phyloP scores from a whole-genome alignment of 2,888 invertebrate genomes.

The Tiphia femorata region DNA sequence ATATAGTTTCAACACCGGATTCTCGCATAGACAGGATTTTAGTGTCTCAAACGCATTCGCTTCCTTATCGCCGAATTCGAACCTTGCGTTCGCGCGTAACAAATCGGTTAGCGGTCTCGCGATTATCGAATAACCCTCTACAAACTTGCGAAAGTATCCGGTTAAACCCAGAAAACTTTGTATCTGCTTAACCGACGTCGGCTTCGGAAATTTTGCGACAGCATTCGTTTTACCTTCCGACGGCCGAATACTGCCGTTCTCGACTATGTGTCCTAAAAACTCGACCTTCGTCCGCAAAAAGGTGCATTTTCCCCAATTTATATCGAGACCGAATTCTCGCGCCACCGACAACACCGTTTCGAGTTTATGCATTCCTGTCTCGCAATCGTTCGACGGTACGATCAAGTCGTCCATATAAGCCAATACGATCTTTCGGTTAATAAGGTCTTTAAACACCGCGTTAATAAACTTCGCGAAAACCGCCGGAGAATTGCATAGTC shows the following conservation, averaged over 20 bases:
- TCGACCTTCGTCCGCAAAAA: background rate
- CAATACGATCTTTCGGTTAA: too few relatives aligned
- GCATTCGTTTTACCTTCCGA: background rate
- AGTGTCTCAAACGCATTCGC: conserved; percentile 17
- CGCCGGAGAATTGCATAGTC: background rate
- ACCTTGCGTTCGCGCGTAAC: conserved; percentile 31
- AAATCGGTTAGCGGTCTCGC: conserved; percentile 46
- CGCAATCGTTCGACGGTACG: too few relatives aligned
- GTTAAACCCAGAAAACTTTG: conserved; percentile 34
- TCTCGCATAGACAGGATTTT: conserved; percentile 18
- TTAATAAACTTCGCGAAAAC: background rate
- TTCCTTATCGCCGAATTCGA: conserved; percentile 20
- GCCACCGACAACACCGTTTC: background rate
- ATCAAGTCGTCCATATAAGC: conserved; percentile 1
- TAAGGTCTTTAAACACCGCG: background rate
- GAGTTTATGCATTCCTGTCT: background rate
- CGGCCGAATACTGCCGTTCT: background rate
- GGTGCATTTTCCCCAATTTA: background rate
- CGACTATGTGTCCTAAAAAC: background rate
- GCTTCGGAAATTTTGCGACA: background rate
- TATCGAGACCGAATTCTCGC: background rate
- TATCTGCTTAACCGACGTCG: too few relatives aligned
- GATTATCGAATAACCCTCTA: too few relatives aligned
- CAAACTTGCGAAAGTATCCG: conserved; percentile 33
- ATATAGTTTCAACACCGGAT: conserved; percentile 6